These are phyloP conservation scores for Polyodon spathula DNA, from an alignment of 2,113 vertebrate genomes.

Conservation along the genomic window DNA sequence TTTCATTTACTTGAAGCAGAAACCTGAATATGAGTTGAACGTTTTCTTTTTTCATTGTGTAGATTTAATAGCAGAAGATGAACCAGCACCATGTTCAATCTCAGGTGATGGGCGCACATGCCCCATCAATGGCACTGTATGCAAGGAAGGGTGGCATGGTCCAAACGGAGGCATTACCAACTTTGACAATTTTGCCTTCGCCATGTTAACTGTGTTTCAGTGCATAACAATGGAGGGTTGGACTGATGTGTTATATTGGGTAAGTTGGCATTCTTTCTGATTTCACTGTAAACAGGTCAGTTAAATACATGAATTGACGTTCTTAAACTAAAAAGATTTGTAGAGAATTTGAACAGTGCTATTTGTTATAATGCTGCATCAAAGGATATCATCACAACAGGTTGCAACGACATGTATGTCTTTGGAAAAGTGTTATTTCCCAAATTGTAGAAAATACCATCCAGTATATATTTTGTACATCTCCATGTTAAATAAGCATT, in stretches of 20 bases:
- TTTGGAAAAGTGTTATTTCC: no score
- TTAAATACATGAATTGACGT: no score
- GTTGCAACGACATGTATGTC: no score
- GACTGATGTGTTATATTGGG: conserved; percentile 98
- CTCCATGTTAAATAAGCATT: neutral
- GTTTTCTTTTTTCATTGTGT: conserved; percentile 8
- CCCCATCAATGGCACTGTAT: conserved; percentile 78
- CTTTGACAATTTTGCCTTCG: conserved; percentile 97
- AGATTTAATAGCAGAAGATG: conserved; percentile 82
- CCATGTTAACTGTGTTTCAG: conserved; percentile 98
- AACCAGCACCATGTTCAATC: conserved; percentile 91
- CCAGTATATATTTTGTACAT: no score
- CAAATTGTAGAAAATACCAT: no score
- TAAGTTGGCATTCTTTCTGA: conserved; percentile 42
- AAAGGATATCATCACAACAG: no score
- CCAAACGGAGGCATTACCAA: conserved; percentile 96
- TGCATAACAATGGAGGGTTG: conserved; percentile 99
- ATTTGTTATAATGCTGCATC: no score
- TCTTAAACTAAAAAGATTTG: no score
- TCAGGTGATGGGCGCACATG: conserved; percentile 92
- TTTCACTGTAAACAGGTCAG: no score
- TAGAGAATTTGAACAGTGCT: no score
- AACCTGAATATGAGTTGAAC: no score
- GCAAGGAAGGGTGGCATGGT: conserved; percentile 89
- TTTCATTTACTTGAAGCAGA: no score